Evolutionary conservation across 2,797 vertebrate species (phyloP).

Genomic region (Lacerta agilis): DNA sequence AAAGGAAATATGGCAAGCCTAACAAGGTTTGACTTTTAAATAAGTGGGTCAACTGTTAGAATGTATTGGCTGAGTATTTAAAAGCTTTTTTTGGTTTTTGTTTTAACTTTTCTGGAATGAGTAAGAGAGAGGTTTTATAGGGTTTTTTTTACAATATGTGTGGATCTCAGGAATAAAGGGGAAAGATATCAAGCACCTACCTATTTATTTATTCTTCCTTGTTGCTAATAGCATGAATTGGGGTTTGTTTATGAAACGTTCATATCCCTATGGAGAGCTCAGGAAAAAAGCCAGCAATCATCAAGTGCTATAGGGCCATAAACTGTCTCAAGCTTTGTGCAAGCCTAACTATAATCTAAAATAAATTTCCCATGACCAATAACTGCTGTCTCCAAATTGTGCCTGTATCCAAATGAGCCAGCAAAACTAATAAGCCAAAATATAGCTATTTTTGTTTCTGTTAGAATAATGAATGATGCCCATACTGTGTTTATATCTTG

Average conservation of each 20-base stretch:
- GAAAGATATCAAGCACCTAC: background rate
- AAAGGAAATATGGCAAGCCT: too few species aligned
- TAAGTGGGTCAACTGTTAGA: background rate
- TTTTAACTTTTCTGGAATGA: background rate
- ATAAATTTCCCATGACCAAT: conserved; percentile 63
- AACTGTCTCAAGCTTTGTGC: conserved; percentile 56
- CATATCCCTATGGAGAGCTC: conserved; percentile 26
- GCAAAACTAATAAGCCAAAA: conserved; percentile 60
- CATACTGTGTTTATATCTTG: conserved; percentile 23
- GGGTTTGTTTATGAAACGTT: conserved; percentile 20
- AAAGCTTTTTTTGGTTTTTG: background rate
- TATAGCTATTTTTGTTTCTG: conserved; percentile 24
- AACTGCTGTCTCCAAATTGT: conserved; percentile 53
- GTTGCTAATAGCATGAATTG: conserved; percentile 18
- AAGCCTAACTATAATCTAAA: conserved; percentile 59
- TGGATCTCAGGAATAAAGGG: conserved; percentile 3
- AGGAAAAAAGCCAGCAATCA: conserved; percentile 49
- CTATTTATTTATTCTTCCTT: conserved; percentile 29
- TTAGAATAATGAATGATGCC: conserved; percentile 50
- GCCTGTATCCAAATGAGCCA: conserved; percentile 57
- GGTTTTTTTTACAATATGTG: background rate
- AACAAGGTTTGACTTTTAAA: background rate
- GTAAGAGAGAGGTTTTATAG: background rate
- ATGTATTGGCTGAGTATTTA: background rate
- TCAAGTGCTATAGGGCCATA: conserved; percentile 54